phyloP scores from a whole-genome alignment of 1,140 invertebrate species.

The Mycetomoellerius zeteki region DNA sequence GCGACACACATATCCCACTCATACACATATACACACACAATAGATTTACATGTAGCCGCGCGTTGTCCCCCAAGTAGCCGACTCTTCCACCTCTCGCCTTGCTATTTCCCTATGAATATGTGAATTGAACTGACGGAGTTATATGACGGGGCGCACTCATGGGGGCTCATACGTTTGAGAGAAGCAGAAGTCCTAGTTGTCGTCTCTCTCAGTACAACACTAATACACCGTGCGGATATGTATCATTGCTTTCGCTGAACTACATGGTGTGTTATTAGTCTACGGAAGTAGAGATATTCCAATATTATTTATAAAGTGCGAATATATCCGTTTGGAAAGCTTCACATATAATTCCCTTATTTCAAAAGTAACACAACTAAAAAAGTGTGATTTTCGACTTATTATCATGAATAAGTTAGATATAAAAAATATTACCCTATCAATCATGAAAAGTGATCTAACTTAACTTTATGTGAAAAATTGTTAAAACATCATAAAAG shows the following conservation, averaged over 20 bases:
- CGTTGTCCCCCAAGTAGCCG: slow-evolving; percentile 59
- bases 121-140: slow-evolving; percentile 81
- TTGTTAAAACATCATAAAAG: too few species aligned
- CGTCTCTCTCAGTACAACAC: slow-evolving; percentile 60
- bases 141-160: slow-evolving; percentile 63
- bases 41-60: slow-evolving; percentile 20
- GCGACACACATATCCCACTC: slow-evolving; percentile 70
- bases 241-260: slow-evolving; percentile 54
- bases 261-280: slow-evolving; percentile 22
- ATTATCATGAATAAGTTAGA: too few species aligned
- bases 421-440: too few species aligned
- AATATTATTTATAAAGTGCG: slow-evolving; percentile 35
- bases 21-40: slow-evolving; percentile 32
- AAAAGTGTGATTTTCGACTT: too few species aligned
- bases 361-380: too few species aligned
- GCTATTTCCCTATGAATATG: slow-evolving; percentile 84
- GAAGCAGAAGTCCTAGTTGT: slow-evolving; percentile 70
- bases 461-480: too few species aligned
- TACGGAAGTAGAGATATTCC: neutral
- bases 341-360: neutral
- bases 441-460: too few species aligned
- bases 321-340: neutral
- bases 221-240: slow-evolving; percentile 72
- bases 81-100: slow-evolving; percentile 54
- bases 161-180: slow-evolving; percentile 77